Evolutionary conservation across 2,888 invertebrate genomes (phyloP), one percentile per base, ranked within the genome.

Genomic region (Mayetiola destructor): DNA sequence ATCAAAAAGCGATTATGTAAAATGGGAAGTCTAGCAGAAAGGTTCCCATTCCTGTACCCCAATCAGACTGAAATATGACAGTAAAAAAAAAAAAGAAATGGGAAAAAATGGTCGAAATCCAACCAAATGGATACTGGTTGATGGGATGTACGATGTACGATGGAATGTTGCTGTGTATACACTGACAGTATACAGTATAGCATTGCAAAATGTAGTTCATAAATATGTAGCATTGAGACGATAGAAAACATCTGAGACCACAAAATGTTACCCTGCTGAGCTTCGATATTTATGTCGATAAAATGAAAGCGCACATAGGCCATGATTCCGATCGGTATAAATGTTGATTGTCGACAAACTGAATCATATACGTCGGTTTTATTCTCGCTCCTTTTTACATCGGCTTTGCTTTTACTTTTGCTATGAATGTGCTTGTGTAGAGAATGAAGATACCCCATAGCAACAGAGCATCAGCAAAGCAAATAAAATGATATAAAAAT

Each of bases 211-310:
- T 48, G 27, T 48, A 48, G 48, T 48, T 27, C 27, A 48, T 48
- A 48, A 48, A 48, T 48, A 48, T 48, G 48, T 48, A 48, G 48
- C 48, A 48, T 16, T 27, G n/a, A 48, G 48, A 48, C 48, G 27
- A 48, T 48, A 48, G 48, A 48, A 48, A 48, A 48, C 48, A 48
- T 48, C 48, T 48, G 48, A 48, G 48, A 48, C 48, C 48, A 48
- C 48, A 48, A 48, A 48, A 48, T 48, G 27, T 23, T 48, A 23
- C 6, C 29, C 48, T n/a, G n/a, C n/a, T n/a, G 5, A 48, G 27
- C 48, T 27, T 27, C 23, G 48, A 48, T 27, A 48, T 48, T 23
- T 27, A 27, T 27, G n/a, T 27, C 48, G 48, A 48, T 48, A 48
- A 48, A 48, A 27, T 48, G 27, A 48, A n/a, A n/a, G n/a, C n/a